Evolutionary conservation across 2,113 vertebrate genomes (phyloP).

Genomic region (Pteronura brasiliensis): DNA sequence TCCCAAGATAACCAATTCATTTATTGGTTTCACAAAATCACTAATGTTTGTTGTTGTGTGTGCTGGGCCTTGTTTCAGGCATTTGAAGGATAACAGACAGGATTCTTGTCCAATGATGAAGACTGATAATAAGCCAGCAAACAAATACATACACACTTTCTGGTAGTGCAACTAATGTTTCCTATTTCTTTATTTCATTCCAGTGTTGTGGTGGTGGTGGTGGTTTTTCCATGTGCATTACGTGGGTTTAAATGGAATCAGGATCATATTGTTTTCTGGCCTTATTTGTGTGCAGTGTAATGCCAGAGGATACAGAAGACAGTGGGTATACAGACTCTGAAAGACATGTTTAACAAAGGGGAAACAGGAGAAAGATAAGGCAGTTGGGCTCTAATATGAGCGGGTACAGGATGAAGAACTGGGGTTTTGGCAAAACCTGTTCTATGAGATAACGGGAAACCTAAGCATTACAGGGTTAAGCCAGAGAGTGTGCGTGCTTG

Average conservation of each 20-base stretch:
- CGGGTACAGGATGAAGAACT: neutral
- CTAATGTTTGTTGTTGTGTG: neutral
- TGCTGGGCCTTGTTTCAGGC: neutral
- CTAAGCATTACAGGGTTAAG: fast-evolving
- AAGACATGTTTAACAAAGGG: neutral
- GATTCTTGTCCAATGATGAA: neutral
- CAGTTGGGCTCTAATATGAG: neutral
- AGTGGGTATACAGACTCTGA: neutral
- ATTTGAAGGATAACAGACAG: neutral
- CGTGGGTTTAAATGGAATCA: neutral
- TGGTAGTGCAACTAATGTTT: neutral
- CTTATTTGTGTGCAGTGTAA: neutral
- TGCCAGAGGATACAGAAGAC: neutral
- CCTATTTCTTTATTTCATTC: neutral
- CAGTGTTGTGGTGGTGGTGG: neutral
- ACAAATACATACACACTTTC: neutral
- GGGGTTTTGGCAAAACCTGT: neutral
- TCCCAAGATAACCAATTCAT: neutral
- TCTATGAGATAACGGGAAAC: neutral
- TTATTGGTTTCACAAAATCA: neutral
- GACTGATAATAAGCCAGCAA: neutral
- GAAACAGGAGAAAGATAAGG: neutral
- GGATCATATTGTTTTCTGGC: neutral
- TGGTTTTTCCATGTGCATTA: neutral
- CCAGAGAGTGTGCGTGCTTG: neutral